These are phyloP conservation scores for Myotis brandtii DNA, from an alignment of 2,113 vertebrate genomes.

Conservation along the genomic window DNA sequence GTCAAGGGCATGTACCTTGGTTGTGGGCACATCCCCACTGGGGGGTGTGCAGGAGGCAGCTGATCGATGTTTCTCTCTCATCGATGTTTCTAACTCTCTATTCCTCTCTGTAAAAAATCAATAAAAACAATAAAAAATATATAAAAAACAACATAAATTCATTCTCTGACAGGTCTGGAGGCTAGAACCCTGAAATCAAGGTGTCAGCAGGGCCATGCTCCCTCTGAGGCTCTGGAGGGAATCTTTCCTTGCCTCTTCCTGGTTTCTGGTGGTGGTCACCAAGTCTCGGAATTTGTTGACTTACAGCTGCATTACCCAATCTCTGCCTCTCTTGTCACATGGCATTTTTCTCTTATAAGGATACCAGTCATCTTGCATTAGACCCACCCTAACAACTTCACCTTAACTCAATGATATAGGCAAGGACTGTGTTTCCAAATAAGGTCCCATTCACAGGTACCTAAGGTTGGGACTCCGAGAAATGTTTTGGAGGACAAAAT, in stretches of 20 bases:
- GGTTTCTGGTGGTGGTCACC: background rate
- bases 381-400: background rate
- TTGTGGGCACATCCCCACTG: no score
- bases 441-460: background rate
- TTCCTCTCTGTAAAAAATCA: no score
- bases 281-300: background rate
- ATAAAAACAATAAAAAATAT: no score
- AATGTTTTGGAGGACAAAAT: background rate
- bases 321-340: background rate
- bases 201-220: fast-evolving
- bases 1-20: no score
- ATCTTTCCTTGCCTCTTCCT: background rate
- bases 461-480: background rate
- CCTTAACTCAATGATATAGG: background rate
- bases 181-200: background rate
- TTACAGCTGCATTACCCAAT: background rate
- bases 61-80: no score
- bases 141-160: background rate
- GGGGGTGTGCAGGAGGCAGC: no score
- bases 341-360: background rate
- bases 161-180: background rate
- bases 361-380: background rate
- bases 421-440: background rate
- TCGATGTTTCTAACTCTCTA: no score
- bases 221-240: background rate